Evolutionary conservation across 2,888 invertebrate genomes (phyloP).

Genomic region (Caenorhabditis imperialis): DNA sequence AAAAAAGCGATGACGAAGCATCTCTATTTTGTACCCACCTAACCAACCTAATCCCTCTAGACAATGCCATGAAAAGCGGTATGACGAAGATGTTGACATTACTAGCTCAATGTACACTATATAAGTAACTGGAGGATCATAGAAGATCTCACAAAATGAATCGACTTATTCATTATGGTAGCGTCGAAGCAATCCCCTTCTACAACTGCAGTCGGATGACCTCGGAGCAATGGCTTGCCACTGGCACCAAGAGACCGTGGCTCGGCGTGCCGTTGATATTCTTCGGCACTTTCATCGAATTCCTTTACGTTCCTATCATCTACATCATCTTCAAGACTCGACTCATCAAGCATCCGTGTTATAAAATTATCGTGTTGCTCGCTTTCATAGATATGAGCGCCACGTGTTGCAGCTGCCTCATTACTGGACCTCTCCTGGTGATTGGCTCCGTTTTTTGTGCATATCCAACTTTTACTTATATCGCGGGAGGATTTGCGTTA

Average conservation of each 20-base stretch:
- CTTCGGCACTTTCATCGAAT: constrained; percentile 17
- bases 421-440: constrained; percentile 14
- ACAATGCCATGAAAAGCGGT: no score
- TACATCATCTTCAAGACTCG: constrained; percentile 24
- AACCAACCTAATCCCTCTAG: no score
- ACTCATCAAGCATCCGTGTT: constrained; percentile 18
- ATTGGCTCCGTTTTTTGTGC: constrained; percentile 21
- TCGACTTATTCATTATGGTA: constrained; percentile 26
- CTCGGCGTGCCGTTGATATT: constrained; percentile 22
- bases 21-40: no score
- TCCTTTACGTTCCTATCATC: constrained; percentile 21
- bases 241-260: constrained; percentile 26
- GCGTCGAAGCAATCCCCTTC: constrained; percentile 32
- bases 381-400: constrained; percentile 24
- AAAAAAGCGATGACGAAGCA: no score
- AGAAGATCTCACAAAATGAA: no score
- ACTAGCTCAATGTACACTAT: no score
- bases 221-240: constrained; percentile 14
- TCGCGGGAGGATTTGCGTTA: constrained; percentile 28
- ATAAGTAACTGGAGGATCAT: no score
- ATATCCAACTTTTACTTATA: constrained; percentile 30
- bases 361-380: constrained; percentile 26
- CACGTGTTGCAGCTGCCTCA: constrained; percentile 24
- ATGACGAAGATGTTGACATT: no score
- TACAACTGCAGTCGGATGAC: constrained; percentile 34